These are phyloP conservation scores for Karalla daura DNA, from an alignment of 2,797 vertebrate species.

Conservation along the genomic window DNA sequence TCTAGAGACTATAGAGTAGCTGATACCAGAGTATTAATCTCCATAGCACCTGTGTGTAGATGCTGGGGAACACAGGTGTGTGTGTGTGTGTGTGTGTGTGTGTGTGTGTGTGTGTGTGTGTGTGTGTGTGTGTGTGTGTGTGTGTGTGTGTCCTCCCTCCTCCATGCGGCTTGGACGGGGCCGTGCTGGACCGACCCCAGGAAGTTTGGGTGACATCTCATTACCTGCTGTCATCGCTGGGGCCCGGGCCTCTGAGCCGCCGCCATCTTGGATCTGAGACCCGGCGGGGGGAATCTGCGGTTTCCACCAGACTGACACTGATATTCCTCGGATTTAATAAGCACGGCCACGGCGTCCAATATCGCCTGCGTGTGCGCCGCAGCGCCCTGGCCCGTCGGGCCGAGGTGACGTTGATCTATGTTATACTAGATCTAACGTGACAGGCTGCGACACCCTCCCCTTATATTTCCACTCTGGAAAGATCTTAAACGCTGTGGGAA, in stretches of 20 bases:
- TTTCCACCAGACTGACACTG: conserved; percentile 18
- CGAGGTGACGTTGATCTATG: conserved; percentile 32
- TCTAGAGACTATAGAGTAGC: too few relatives aligned
- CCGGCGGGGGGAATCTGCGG: conserved; percentile 15
- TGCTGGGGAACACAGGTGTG: too few relatives aligned
- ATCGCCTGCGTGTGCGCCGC: conserved; percentile 14
- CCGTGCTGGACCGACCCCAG: background rate
- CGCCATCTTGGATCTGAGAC: conserved; percentile 14
- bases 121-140: too few relatives aligned
- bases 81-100: too few relatives aligned
- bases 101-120: too few relatives aligned
- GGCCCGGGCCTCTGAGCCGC: background rate
- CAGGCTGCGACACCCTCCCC: background rate
- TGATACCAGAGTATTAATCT: too few relatives aligned
- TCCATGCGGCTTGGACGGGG: conserved; percentile 17
- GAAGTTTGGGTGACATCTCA: conserved; percentile 24
- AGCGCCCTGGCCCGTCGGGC: conserved; percentile 22
- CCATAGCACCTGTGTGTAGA: too few relatives aligned
- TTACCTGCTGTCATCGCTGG: conserved; percentile 47
- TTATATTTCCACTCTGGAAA: conserved; percentile 51
- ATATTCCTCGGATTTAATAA: conserved; percentile 39
- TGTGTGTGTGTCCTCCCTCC: too few relatives aligned
- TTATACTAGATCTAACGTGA: conserved; percentile 45
- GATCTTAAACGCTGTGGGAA: conserved; percentile 44
- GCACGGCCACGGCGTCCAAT: conserved; percentile 20